Percentiles rank a stretch among this genome's conserved stretches.
Evolutionary conservation across 92 coral and sea anemone genomes (phyloP).

Genomic region (Micromussa lordhowensis): DNA sequence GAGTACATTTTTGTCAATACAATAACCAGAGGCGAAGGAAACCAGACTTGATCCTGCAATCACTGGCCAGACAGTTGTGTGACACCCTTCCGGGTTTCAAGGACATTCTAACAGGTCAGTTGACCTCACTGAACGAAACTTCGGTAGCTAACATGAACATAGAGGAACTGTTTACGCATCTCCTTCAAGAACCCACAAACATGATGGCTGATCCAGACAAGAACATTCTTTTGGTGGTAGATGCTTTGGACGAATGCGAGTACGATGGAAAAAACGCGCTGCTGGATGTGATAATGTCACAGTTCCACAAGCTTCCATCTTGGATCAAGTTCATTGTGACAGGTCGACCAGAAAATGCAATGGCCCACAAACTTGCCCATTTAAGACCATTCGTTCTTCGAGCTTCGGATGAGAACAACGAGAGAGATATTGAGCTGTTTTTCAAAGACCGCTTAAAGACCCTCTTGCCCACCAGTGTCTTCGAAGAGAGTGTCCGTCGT

Average conservation of each 20-base stretch:
- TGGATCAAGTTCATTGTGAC: slow-evolving; percentile 76
- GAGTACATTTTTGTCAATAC: slow-evolving; percentile 69
- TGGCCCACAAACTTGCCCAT: slow-evolving; percentile 25
- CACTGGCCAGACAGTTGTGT: slow-evolving; percentile 70
- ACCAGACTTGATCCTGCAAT: slow-evolving; percentile 67
- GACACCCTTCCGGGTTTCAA: slow-evolving; percentile 60
- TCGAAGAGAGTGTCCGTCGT: slow-evolving; percentile 17
- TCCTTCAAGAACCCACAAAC: slow-evolving; percentile 71
- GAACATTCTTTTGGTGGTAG: slow-evolving; percentile 60
- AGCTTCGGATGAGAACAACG: slow-evolving; percentile 53
- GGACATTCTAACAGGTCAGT: slow-evolving; percentile 50
- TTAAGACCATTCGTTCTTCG: slow-evolving; percentile 47
- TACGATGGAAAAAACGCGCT: slow-evolving; percentile 50
- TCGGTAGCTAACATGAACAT: slow-evolving; percentile 40
- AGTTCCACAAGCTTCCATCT: slow-evolving; percentile 63
- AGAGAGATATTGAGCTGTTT: slow-evolving; percentile 57
- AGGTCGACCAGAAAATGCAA: slow-evolving; percentile 61
- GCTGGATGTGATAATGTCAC: slow-evolving; percentile 50
- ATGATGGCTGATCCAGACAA: slow-evolving; percentile 57
- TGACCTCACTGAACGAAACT: slow-evolving; percentile 19
- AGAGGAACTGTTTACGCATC: slow-evolving; percentile 58
- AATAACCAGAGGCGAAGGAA: slow-evolving; percentile 61
- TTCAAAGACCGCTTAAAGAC: slow-evolving; percentile 40
- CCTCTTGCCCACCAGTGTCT: slow-evolving; percentile 17
- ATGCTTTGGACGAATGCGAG: slow-evolving; percentile 77